phyloP scores from a whole-genome alignment of 1,140 invertebrate species.

The Sycobia sp. region DNA sequence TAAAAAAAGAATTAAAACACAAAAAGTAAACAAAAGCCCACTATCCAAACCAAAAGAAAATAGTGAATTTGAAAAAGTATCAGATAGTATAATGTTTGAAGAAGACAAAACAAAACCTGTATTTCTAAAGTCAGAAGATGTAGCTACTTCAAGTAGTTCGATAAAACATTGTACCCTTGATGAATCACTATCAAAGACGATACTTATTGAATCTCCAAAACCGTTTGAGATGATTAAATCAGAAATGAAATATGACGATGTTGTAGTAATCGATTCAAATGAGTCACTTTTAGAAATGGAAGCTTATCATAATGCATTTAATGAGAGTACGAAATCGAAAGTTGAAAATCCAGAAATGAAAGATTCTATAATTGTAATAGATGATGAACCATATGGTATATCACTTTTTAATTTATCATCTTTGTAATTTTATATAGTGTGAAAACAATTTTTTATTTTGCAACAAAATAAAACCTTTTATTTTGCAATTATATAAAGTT shows the following conservation, averaged over 20 bases:
- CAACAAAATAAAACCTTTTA: too few species aligned
- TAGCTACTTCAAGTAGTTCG: not conserved
- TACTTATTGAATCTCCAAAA: not conserved
- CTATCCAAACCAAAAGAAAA: conserved; percentile 3
- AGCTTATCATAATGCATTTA: not conserved
- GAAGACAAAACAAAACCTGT: too few species aligned
- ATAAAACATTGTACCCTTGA: not conserved
- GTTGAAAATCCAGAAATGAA: not conserved
- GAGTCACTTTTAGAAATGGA: not conserved
- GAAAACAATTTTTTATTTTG: too few species aligned
- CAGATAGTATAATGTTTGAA: conserved; percentile 15
- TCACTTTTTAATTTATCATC: not conserved
- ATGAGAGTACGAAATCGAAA: not conserved
- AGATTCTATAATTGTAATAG: conserved; percentile 27
- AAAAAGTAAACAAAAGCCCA: conserved; percentile 1
- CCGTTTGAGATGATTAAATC: too few species aligned
- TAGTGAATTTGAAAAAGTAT: not conserved
- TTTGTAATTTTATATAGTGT: too few species aligned
- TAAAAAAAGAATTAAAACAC: not conserved
- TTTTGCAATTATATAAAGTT: too few species aligned
- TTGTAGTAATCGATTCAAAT: conserved; percentile 12
- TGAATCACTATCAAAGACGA: not conserved
- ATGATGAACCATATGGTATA: conserved; percentile 26
- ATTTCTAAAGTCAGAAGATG: not conserved
- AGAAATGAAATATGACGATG: conserved; percentile 18